Conservation (phyloP, 1,140 invertebrate genomes). For the Halictus rubicundus region DNA sequence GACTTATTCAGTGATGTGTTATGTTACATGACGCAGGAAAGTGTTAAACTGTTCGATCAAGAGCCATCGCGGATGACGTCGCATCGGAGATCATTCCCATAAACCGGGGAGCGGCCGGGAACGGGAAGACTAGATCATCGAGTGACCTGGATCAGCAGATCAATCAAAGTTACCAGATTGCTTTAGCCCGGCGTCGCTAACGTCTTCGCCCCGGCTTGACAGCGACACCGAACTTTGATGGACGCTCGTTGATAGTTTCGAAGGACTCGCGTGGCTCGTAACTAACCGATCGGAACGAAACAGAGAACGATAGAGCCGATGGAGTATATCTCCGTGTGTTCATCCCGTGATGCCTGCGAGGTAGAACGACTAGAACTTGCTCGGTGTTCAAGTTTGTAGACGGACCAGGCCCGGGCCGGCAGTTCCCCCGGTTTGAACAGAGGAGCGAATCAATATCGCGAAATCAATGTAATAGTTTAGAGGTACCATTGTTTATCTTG, state of each 20-base stretch:
- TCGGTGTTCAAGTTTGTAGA: background rate
- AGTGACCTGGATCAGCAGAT: background rate
- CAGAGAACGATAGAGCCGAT: constrained; percentile 20
- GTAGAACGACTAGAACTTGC: constrained; percentile 39
- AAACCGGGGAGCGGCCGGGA: no score
- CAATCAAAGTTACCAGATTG: constrained; percentile 1
- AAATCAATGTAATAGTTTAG: constrained; percentile 32
- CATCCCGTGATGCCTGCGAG: constrained; percentile 8
- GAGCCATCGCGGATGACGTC: no score
- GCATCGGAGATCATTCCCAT: no score
- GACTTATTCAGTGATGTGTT: no score
- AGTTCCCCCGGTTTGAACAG: constrained; percentile 9
- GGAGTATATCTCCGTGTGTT: constrained; percentile 39
- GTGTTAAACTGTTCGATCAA: no score
- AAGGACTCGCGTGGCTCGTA: constrained; percentile 39
- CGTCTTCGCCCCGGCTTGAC: background rate
- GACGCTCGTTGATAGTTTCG: constrained; percentile 33
- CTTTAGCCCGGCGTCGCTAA: no score
- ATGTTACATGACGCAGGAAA: no score
- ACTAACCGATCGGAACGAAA: constrained; percentile 39
- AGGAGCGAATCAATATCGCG: constrained; percentile 22
- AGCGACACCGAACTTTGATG: constrained; percentile 28
- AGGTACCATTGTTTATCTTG: constrained; percentile 5
- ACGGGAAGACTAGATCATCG: background rate
- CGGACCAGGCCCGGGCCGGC: background rate